phyloP scores from a whole-genome alignment of 2,888 invertebrate species.

The Amblyteles armatorius region DNA sequence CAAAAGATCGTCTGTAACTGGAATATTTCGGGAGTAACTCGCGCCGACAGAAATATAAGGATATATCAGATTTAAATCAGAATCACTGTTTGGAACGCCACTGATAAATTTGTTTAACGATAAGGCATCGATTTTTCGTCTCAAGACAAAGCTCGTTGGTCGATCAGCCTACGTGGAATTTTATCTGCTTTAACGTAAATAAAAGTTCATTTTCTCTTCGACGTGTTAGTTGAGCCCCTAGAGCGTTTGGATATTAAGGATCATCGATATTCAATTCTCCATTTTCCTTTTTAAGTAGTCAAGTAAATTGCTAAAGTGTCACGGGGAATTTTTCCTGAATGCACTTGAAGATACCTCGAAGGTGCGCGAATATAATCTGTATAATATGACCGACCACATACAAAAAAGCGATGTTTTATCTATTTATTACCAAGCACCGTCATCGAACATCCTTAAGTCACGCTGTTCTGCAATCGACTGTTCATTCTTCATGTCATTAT shows the following conservation, averaged over 20 bases:
- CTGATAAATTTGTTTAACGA: too few relatives aligned
- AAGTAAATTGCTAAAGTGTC: not conserved
- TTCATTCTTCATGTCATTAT: slow-evolving; percentile 6
- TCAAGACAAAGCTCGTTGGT: not conserved
- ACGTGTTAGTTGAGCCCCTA: not conserved
- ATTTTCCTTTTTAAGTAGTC: not conserved
- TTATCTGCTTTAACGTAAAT: not conserved
- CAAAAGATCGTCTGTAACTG: not conserved
- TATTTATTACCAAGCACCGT: not conserved
- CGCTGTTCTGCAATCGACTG: not conserved
- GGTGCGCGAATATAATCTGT: too few relatives aligned
- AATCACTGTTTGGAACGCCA: not conserved
- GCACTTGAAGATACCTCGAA: too few relatives aligned
- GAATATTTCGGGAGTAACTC: not conserved
- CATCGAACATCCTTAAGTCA: not conserved
- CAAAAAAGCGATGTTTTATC: not conserved
- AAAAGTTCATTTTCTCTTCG: not conserved
- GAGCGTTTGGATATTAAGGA: not conserved
- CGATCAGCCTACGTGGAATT: not conserved
- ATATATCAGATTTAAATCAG: not conserved
- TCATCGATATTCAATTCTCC: slow-evolving; percentile 6
- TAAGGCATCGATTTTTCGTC: not conserved
- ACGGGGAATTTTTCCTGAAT: too few relatives aligned
- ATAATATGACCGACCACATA: not conserved
- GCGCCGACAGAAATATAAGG: not conserved